Evolutionary conservation across 2,888 invertebrate genomes (phyloP).

Genomic region (Apotomis betuletana): DNA sequence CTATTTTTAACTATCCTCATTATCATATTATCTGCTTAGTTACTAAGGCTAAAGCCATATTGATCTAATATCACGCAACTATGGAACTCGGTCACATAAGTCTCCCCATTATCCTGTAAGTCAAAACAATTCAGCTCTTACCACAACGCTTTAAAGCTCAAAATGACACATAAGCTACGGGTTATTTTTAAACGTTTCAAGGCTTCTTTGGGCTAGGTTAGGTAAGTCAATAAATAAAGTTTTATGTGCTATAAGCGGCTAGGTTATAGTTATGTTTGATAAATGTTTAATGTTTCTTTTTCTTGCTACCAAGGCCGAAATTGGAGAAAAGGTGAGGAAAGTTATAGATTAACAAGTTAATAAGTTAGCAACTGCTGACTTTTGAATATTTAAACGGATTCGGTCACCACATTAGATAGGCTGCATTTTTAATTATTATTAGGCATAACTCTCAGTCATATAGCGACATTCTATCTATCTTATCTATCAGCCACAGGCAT

Average conservation of each 20-base stretch:
- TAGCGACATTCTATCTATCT: too few relatives aligned
- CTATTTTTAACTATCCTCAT: background rate
- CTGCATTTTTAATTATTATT: too few relatives aligned
- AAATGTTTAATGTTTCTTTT: constrained; percentile 47
- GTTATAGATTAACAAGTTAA: constrained; percentile 24
- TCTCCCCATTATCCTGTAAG: background rate
- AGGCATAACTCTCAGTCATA: too few relatives aligned
- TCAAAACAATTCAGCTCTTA: constrained; percentile 9
- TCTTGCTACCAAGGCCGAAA: constrained; percentile 60
- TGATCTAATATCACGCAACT: constrained; percentile 26
- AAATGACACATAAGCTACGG: background rate
- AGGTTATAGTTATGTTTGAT: constrained; percentile 5
- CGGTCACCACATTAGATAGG: too few relatives aligned
- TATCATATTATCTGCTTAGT: constrained; percentile 20
- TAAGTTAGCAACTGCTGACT: constrained; percentile 20
- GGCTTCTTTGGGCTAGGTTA: constrained; percentile 8
- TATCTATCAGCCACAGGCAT: too few relatives aligned
- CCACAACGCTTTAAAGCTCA: background rate
- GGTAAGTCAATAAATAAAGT: constrained; percentile 2
- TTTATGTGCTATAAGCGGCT: constrained; percentile 4
- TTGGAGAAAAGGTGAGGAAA: constrained; percentile 55
- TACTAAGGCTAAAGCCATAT: constrained; percentile 35
- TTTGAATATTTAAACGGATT: background rate
- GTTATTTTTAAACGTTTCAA: constrained; percentile 24
- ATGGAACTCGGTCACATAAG: constrained; percentile 6